phyloP scores from a whole-genome alignment of 2,113 vertebrate genomes.

The Callionymus lyra region DNA sequence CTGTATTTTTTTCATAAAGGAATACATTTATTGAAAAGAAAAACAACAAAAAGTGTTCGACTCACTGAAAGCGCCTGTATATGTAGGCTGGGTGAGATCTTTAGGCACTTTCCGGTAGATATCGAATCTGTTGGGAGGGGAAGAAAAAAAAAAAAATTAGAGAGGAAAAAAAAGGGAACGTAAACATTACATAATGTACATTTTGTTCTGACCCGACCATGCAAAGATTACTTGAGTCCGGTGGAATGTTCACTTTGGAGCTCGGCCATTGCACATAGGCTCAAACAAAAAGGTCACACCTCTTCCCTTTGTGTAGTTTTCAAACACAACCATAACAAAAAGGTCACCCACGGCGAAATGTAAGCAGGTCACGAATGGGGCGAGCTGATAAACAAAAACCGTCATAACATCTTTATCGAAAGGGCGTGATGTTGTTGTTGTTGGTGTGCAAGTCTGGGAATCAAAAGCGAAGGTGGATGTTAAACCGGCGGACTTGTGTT shows the following conservation, averaged over 20 bases:
- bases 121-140: conserved; percentile 79
- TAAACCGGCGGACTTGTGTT: conserved; percentile 14
- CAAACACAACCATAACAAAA: conserved; percentile 22
- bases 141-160: conserved; percentile 8
- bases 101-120: conserved; percentile 99
- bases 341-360: no score
- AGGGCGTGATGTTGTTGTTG: no score
- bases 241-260: conserved; percentile 66
- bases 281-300: conserved; percentile 21
- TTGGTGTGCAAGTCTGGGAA: conserved; percentile 1
- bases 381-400: background rate
- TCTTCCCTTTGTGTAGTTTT: conserved; percentile 18
- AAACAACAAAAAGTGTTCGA: conserved; percentile 34
- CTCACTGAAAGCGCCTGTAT: conserved; percentile 98
- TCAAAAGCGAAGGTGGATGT: conserved; percentile 12
- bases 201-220: conserved; percentile 55
- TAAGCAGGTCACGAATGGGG: conserved; percentile 1
- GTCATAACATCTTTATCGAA: no score
- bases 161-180: conserved; percentile 20
- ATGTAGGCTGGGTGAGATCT: conserved; percentile 98
- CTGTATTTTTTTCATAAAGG: no score
- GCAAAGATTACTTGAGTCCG: conserved; percentile 49
- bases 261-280: conserved; percentile 32
- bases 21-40: background rate
- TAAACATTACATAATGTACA: conserved; percentile 60